phyloP scores from a whole-genome alignment of 1,140 invertebrate genomes.

The Diachasma alloeum region DNA sequence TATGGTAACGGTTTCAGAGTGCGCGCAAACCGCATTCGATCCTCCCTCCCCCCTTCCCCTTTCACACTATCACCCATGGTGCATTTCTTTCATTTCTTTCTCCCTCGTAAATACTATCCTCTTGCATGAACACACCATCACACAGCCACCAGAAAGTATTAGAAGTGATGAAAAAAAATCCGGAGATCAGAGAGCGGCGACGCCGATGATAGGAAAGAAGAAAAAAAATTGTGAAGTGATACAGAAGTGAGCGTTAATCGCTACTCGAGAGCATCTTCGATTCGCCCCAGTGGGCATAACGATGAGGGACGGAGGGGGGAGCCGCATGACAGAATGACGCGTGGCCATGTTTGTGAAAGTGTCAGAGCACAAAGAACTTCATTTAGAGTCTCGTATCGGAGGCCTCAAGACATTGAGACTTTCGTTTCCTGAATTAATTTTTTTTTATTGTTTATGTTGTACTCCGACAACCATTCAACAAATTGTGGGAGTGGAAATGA shows the following conservation, averaged over 20 bases:
- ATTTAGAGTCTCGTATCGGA: constrained; percentile 14
- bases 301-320: background rate
- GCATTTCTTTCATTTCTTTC: background rate
- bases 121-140: constrained; percentile 9
- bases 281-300: background rate
- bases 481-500: background rate
- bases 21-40: background rate
- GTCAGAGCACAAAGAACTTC: constrained; percentile 20
- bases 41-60: background rate
- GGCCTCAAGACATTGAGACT: background rate
- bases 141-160: background rate
- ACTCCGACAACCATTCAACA: background rate
- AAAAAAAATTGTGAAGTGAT: background rate
- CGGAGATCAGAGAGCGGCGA: background rate
- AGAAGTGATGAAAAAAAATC: background rate
- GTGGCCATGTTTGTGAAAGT: background rate
- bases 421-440: constrained; percentile 12
- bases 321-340: background rate
- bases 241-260: background rate
- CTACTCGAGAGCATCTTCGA: constrained; percentile 1
- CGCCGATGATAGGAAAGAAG: background rate
- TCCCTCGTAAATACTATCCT: constrained; percentile 18
- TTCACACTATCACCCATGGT: background rate
- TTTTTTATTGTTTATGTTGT: background rate
- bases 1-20: constrained; percentile 34